phyloP scores from a whole-genome alignment of 2,797 vertebrate species.

The Parauchenoglanis punctatus region DNA sequence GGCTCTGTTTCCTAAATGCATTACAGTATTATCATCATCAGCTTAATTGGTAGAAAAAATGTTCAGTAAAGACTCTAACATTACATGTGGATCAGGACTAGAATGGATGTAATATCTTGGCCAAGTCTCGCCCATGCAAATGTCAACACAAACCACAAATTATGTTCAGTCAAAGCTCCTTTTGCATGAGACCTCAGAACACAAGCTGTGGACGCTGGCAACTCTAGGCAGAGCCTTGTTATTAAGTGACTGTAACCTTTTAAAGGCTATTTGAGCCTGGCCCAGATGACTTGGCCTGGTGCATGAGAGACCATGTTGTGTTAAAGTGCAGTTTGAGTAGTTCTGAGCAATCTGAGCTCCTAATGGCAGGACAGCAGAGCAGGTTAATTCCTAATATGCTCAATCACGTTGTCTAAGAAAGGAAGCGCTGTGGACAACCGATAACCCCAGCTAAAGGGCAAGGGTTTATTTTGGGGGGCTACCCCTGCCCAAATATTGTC shows the following conservation, averaged over 20 bases:
- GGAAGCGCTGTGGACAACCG: conserved; percentile 22
- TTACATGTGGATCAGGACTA: background rate
- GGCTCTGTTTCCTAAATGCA: conserved; percentile 39
- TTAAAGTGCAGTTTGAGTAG: conserved; percentile 30
- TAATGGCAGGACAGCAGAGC: conserved; percentile 32
- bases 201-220: background rate
- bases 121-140: background rate
- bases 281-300: conserved; percentile 29
- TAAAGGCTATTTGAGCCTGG: conserved; percentile 17
- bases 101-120: background rate
- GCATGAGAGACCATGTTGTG: conserved; percentile 28
- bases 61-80: conserved; percentile 4
- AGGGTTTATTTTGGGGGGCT: background rate
- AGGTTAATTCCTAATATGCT: conserved; percentile 31
- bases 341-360: conserved; percentile 41
- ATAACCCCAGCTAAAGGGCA: conserved; percentile 26
- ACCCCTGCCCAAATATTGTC: background rate
- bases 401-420: conserved; percentile 24
- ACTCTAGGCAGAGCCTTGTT: background rate
- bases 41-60: conserved; percentile 33
- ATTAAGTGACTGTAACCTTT: conserved; percentile 33
- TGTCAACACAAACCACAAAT: conserved; percentile 9
- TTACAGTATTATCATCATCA: conserved; percentile 25
- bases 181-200: conserved; percentile 2
- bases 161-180: background rate